Conservation (phyloP, 2,888 invertebrate genomes). For the Nephrotoma appendiculata region DNA sequence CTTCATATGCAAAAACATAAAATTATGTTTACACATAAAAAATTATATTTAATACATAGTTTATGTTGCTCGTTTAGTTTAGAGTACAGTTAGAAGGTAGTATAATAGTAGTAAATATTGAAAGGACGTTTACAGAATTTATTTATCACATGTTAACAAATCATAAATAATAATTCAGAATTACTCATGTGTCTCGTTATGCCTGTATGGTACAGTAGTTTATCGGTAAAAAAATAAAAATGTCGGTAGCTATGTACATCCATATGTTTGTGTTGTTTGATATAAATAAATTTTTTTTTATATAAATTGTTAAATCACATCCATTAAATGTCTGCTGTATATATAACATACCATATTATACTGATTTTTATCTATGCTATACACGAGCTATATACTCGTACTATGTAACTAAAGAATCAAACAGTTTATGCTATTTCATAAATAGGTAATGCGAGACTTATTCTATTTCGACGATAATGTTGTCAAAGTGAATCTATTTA, state of each 20-base stretch:
- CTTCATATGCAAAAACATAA: background rate
- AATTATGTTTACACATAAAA: background rate
- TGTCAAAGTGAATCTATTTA: too few species aligned
- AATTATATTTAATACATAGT: background rate
- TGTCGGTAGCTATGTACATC: too few species aligned
- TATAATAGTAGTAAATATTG: background rate
- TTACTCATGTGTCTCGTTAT: background rate
- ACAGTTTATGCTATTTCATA: background rate
- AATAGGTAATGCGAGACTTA: background rate
- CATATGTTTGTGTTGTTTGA: background rate
- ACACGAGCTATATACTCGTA: background rate
- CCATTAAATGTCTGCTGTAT: background rate
- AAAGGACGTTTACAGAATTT: background rate
- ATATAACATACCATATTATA: background rate
- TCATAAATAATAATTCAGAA: background rate
- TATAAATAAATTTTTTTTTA: background rate
- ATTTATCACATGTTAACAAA: background rate
- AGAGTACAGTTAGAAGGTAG: too few species aligned
- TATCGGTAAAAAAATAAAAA: background rate
- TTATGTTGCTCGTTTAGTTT: background rate
- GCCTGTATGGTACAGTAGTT: background rate
- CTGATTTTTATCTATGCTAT: background rate
- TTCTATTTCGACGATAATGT: too few species aligned
- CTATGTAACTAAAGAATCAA: background rate
- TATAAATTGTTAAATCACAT: background rate